phyloP scores from a whole-genome alignment of 2,113 vertebrate species.

The Cavia porcellus region DNA sequence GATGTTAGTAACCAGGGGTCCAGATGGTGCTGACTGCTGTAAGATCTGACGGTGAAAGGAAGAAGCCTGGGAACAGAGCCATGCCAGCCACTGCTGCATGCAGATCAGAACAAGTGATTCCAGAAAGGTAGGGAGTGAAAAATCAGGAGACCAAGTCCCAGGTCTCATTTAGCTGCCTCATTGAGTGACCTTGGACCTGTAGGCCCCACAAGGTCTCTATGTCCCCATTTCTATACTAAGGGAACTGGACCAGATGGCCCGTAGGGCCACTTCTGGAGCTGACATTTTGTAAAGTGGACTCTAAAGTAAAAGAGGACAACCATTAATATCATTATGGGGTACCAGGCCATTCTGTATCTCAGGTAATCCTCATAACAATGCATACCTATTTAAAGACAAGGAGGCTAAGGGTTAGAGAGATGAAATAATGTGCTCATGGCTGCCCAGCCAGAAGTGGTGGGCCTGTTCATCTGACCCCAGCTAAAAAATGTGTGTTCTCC shows the following conservation, averaged over 20 bases:
- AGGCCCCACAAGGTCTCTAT: not conserved
- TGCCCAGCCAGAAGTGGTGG: not conserved
- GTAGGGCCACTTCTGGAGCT: not conserved
- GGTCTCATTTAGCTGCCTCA: not conserved
- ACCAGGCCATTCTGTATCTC: not conserved
- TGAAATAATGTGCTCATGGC: not conserved
- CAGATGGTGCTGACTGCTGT: not conserved
- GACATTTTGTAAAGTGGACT: constrained; percentile 10
- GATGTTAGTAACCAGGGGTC: not conserved
- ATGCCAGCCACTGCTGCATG: not conserved
- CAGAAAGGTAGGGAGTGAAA: not conserved
- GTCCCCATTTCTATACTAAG: not conserved
- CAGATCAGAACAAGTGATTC: not conserved
- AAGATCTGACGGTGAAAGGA: not conserved
- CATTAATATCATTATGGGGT: not conserved
- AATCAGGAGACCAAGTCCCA: not conserved
- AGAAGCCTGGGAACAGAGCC: not conserved
- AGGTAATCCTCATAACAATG: not conserved
- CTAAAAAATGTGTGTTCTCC: not conserved
- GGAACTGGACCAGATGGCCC: not conserved
- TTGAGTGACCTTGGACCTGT: not conserved
- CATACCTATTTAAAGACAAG: not conserved
- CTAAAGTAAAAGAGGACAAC: not conserved
- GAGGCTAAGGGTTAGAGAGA: not conserved
- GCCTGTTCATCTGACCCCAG: not conserved